phyloP scores from a whole-genome alignment of 1,140 invertebrate species.

The Drosophila takahashii region DNA sequence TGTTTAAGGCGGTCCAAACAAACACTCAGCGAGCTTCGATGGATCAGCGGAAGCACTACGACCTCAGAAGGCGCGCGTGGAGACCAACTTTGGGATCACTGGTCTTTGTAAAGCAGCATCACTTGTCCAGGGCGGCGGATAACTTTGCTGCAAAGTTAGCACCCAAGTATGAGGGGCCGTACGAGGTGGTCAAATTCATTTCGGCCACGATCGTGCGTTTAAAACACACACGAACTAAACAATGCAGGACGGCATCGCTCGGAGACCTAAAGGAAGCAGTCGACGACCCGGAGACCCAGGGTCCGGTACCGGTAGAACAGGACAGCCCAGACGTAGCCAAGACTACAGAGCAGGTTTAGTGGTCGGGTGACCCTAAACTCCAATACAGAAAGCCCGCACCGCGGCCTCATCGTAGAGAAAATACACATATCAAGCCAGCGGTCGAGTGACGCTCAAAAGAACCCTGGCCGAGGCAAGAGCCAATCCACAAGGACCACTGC shows the following conservation, averaged over 20 bases:
- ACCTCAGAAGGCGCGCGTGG: no score
- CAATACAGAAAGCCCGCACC: not conserved
- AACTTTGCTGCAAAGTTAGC: no score
- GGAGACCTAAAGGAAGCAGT: constrained; percentile 1
- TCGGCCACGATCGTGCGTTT: not conserved
- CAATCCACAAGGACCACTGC: not conserved
- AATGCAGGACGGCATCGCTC: not conserved
- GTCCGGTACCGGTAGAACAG: not conserved
- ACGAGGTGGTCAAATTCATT: not conserved
- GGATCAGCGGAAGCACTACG: not conserved
- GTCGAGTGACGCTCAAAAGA: no score
- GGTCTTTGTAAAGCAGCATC: no score
- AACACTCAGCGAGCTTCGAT: not conserved
- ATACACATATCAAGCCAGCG: no score
- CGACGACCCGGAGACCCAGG: not conserved
- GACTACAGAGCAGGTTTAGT: not conserved
- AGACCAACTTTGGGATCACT: no score
- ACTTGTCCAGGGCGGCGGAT: no score
- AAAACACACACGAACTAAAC: not conserved
- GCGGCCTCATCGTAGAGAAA: not conserved
- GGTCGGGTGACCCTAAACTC: not conserved
- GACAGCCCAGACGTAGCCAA: not conserved
- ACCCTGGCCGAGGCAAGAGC: no score
- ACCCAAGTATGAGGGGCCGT: no score
- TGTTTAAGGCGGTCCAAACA: not conserved